Conservation (phyloP, 2,797 vertebrate species). For the Paratrypauchen microcephalus region DNA sequence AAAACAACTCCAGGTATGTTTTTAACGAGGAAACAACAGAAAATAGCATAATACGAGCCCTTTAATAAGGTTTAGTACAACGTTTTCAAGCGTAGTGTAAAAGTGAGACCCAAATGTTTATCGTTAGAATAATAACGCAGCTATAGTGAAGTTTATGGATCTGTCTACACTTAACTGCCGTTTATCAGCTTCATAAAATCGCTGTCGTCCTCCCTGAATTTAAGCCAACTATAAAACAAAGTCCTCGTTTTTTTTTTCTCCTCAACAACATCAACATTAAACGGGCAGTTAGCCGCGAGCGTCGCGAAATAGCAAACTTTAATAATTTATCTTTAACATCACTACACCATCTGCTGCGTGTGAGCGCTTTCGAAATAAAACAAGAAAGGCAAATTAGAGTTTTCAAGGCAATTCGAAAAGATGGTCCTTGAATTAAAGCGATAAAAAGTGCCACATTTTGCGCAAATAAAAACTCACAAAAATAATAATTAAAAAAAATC, state of each 20-base stretch:
- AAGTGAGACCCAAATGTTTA: background rate
- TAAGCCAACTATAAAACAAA: slow-evolving; percentile 23
- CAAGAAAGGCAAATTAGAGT: slow-evolving; percentile 32
- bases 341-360: slow-evolving; percentile 36
- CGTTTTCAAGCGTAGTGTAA: background rate
- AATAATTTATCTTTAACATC: slow-evolving; percentile 32
- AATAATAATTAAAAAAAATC: slow-evolving; percentile 36
- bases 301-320: slow-evolving; percentile 26
- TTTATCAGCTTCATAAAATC: slow-evolving; percentile 43
- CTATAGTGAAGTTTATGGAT: slow-evolving; percentile 32
- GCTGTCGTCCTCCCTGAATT: slow-evolving; percentile 48
- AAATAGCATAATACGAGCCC: no score
- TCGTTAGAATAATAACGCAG: background rate
- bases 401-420: slow-evolving; percentile 31
- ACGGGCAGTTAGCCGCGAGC: slow-evolving; percentile 15
- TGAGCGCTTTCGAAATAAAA: slow-evolving; percentile 10
- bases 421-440: slow-evolving; percentile 22
- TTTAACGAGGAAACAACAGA: no score
- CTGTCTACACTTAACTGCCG: slow-evolving; percentile 41
- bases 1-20: no score
- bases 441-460: slow-evolving; percentile 30
- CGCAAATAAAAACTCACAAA: slow-evolving; percentile 52
- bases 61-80: no score
- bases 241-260: slow-evolving; percentile 28
- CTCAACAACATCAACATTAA: slow-evolving; percentile 37